Evolutionary conservation across 2,113 vertebrate genomes (phyloP), one percentile per base, ranked within the genome.

Genomic region (Scatophagus argus): DNA sequence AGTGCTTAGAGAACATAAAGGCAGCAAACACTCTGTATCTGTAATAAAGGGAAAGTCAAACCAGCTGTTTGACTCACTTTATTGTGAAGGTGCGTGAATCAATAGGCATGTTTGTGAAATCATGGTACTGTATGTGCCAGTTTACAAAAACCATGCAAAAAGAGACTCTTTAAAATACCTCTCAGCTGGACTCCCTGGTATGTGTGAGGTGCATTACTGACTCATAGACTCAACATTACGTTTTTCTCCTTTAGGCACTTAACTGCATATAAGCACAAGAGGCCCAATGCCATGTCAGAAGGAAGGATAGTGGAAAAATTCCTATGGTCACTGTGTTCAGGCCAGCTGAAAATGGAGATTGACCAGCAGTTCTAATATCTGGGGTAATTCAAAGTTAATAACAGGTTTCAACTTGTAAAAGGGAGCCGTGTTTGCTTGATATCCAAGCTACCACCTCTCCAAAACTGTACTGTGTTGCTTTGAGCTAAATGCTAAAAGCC

Each of bases 131-230:
- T n/a, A 38, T 13, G 32, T 32, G 19, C 51, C 27, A 16, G 49
- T 56, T 29, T 19, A 39, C 47, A 63, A 63, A 70, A 75, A 41
- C 4, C 25, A 62, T 4, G 32, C 21, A 16, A 60, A 65, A 73
- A 70, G 38, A n/a, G 52, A 14, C 34, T 68, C n/a, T 74, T 66
- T 74, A 59, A 83, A 86, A 63, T 56, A 87, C 0, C 19, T 61
- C n/a, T 11, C n/a, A 82, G 41, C 43, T 64, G 36, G 46, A 44
- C 47, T 66, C 61, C 19, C 38, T 56, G 39, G 70, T 65, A 64
- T 87, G 52, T 56, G 23, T 38, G 43, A 71, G 58, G 52, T 56
- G 51, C 64, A 68, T 67, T 82, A 82, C 55, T 10, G 38, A 74
- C 71, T 72, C 36, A 34, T 21, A 38, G n/a, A 67, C 13, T 74